These are phyloP conservation scores for Gadus chalcogrammus DNA, from an alignment of 2,113 vertebrate species.

Conservation along the genomic window DNA sequence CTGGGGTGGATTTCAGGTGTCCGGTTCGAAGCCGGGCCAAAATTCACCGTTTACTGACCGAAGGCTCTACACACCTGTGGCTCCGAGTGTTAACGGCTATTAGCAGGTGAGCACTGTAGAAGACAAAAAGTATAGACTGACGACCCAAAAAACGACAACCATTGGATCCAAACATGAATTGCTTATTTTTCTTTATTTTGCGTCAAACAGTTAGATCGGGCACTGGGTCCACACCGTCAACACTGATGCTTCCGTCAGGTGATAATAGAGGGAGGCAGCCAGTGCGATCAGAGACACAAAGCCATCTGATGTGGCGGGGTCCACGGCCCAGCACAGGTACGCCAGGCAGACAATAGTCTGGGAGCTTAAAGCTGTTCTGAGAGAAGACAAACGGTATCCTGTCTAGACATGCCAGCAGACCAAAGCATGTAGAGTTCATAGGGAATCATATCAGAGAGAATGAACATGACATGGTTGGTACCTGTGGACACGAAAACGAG, in stretches of 20 bases:
- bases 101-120: no score
- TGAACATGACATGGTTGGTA: no score
- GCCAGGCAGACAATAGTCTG: slow-evolving; percentile 46
- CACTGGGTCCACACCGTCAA: no score
- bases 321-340: slow-evolving; percentile 35
- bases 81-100: background rate
- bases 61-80: background rate
- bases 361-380: slow-evolving; percentile 44
- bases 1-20: slow-evolving; percentile 60
- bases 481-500: no score
- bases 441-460: no score
- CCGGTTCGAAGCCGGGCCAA: slow-evolving; percentile 45
- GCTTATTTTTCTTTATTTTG: no score
- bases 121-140: no score
- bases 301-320: slow-evolving; percentile 62
- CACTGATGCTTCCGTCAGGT: no score
- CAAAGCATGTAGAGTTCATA: slow-evolving; percentile 8
- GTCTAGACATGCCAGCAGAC: slow-evolving; percentile 60
- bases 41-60: background rate
- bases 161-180: no score
- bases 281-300: slow-evolving; percentile 38
- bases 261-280: no score
- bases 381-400: slow-evolving; percentile 19
- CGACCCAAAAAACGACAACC: no score
- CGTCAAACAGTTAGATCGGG: no score